phyloP scores from a whole-genome alignment of 2,113 vertebrate genomes.

The Columba livia region DNA sequence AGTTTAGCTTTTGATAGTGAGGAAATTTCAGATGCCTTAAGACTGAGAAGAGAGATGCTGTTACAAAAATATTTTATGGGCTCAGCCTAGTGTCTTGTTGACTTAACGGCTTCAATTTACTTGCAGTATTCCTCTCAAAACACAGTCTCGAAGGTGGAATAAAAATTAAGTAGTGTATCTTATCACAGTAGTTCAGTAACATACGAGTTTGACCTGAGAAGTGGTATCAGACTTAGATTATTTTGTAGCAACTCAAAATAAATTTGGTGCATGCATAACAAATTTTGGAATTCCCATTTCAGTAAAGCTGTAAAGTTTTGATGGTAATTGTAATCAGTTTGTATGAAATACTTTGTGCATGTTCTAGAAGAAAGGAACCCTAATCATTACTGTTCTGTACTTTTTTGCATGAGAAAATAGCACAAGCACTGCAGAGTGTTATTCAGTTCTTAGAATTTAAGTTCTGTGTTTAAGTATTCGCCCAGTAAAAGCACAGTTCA shows the following conservation, averaged over 20 bases:
- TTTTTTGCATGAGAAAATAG: conserved; percentile 25
- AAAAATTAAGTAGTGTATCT: not conserved
- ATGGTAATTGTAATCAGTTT: not conserved
- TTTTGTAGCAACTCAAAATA: not conserved
- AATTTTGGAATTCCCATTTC: not conserved
- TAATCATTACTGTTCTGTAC: not conserved
- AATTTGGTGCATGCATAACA: not conserved
- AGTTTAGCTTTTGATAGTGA: not conserved
- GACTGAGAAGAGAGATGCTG: not conserved
- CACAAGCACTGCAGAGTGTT: not conserved
- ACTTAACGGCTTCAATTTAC: not conserved
- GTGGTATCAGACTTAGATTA: not conserved
- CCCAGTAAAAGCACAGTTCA: conserved; percentile 28
- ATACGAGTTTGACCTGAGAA: not conserved
- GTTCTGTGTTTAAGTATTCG: not conserved
- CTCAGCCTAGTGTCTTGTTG: not conserved
- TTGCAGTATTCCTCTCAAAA: not conserved
- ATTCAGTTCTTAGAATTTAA: not conserved
- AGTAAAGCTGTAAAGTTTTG: not conserved
- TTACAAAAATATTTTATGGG: not conserved
- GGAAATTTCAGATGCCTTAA: conserved; percentile 20
- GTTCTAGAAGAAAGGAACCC: not conserved
- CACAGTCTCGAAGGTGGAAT: not conserved
- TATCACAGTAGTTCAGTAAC: not conserved
- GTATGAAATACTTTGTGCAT: not conserved